Evolutionary conservation across 2,888 invertebrate genomes (phyloP).

Genomic region (Cotesia congregata): DNA sequence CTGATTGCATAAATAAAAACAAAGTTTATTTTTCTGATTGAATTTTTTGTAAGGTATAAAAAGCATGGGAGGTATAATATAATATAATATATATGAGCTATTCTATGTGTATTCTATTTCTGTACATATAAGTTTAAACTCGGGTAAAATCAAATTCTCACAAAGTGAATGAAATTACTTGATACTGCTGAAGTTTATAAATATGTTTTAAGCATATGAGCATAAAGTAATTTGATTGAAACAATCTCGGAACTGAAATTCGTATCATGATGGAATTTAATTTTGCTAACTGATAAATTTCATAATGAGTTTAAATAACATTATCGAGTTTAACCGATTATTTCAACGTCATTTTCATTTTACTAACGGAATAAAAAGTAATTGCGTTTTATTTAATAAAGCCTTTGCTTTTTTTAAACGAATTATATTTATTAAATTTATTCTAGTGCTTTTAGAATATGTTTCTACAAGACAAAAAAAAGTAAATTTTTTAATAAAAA

Average conservation of each 20-base stretch:
- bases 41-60: background rate
- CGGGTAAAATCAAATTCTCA: background rate
- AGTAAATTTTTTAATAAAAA: background rate
- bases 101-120: background rate
- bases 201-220: background rate
- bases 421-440: background rate
- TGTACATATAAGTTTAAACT: background rate
- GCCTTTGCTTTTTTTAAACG: background rate
- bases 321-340: too few relatives aligned
- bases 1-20: background rate
- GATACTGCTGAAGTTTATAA: background rate
- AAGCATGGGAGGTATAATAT: too few relatives aligned
- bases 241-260: background rate
- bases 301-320: background rate
- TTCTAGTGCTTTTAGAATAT: background rate
- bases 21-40: background rate
- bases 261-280: background rate
- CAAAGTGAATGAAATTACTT: background rate
- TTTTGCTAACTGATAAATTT: background rate
- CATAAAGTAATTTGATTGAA: background rate
- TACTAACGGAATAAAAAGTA: too few relatives aligned
- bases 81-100: too few relatives aligned
- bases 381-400: background rate
- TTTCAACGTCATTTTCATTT: too few relatives aligned
- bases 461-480: background rate